Conservation (phyloP, 2,797 vertebrate genomes). For the Toxotes lorentzi region DNA sequence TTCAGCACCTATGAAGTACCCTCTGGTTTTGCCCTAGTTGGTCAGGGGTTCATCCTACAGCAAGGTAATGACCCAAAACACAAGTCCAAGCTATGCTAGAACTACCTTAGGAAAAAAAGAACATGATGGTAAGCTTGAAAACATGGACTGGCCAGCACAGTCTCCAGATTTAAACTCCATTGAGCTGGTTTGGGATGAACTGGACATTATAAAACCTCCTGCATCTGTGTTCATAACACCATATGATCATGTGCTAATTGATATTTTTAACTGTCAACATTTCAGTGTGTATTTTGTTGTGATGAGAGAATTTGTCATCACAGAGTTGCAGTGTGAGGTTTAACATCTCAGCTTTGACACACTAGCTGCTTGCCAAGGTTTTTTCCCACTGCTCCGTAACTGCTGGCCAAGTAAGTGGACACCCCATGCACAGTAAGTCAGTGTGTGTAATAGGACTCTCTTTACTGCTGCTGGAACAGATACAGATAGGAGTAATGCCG, state of each 20-base stretch:
- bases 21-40: too few species aligned
- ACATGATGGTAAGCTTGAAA: too few species aligned
- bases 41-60: too few species aligned
- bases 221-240: neutral
- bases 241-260: neutral
- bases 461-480: constrained; percentile 42
- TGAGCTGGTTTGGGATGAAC: too few species aligned
- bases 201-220: neutral
- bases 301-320: neutral
- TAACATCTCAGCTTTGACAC: constrained; percentile 30
- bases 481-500: constrained; percentile 3
- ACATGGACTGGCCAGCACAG: too few species aligned
- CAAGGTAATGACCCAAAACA: too few species aligned
- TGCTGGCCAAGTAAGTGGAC: constrained; percentile 53
- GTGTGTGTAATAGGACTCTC: constrained; percentile 49
- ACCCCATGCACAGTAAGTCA: constrained; percentile 24
- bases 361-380: constrained; percentile 26
- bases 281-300: neutral
- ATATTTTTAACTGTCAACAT: neutral
- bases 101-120: too few species aligned
- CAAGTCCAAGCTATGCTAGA: too few species aligned
- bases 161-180: too few species aligned
- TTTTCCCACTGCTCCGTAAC: constrained; percentile 19
- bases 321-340: neutral
- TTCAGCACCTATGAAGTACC: too few species aligned